These are phyloP conservation scores for Aphelocoma californica DNA, from an alignment of 2,797 vertebrate species.

Conservation along the genomic window DNA sequence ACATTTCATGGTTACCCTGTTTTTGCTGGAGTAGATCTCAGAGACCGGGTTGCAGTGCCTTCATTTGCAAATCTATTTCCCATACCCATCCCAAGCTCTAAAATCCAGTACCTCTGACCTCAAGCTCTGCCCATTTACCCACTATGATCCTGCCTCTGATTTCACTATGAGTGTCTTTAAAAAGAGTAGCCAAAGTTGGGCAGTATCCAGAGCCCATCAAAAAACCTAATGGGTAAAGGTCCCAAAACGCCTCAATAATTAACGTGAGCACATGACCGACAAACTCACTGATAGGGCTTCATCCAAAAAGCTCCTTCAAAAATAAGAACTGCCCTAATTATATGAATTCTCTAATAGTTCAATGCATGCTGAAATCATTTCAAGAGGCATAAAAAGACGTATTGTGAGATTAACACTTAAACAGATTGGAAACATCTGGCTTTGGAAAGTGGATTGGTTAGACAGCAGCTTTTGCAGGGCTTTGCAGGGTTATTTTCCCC, in stretches of 20 bases:
- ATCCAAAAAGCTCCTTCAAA: background rate
- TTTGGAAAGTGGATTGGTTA: conserved; percentile 42
- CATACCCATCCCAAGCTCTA: background rate
- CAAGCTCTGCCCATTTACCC: background rate
- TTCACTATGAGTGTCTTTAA: background rate
- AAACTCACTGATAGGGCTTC: background rate
- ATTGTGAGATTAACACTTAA: conserved; percentile 55
- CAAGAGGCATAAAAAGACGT: conserved; percentile 41
- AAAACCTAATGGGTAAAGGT: background rate
- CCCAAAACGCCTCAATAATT: background rate
- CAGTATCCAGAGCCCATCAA: background rate
- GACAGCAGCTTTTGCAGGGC: conserved; percentile 37
- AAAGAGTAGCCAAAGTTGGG: background rate
- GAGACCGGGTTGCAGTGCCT: background rate
- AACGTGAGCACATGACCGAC: background rate
- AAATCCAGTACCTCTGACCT: background rate
- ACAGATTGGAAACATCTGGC: conserved; percentile 52
- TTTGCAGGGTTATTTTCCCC: conserved; percentile 56
- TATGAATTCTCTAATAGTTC: conserved; percentile 27
- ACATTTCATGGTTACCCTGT: background rate
- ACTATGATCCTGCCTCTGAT: background rate
- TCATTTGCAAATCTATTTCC: background rate
- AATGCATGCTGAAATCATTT: conserved; percentile 28
- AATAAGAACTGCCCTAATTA: background rate
- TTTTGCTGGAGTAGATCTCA: background rate